A percentile compares a stretch with the other conserved stretches of the same genome.
These are phyloP conservation scores for Cistogaster globosa DNA, from an alignment of 2,888 invertebrate genomes.

Conservation along the genomic window DNA sequence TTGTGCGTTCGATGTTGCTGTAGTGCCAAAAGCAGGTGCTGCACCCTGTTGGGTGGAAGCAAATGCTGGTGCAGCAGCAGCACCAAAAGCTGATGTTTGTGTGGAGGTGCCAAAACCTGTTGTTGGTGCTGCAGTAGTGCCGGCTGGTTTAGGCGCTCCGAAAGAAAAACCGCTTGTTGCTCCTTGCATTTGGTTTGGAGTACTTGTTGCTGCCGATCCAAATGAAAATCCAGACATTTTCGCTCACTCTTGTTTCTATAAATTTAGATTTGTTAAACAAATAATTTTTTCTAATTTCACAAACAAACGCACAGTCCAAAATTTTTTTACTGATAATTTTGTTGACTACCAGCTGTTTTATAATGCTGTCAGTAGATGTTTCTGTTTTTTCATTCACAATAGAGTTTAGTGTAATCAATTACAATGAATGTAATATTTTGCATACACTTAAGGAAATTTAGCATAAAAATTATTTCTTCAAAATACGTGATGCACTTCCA, in stretches of 20 bases:
- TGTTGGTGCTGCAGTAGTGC: slow-evolving; percentile 38
- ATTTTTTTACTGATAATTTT: slow-evolving; percentile 3
- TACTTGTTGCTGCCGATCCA: slow-evolving; percentile 72
- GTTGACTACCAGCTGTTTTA: slow-evolving; percentile 58
- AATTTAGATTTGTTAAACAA: not conserved
- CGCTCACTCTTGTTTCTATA: not conserved
- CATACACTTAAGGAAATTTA: slow-evolving; percentile 24
- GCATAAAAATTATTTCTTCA: not conserved
- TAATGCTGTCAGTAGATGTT: not conserved
- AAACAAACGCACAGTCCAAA: slow-evolving; percentile 40
- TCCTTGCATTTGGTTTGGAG: slow-evolving; percentile 48
- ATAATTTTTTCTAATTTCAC: slow-evolving; percentile 46
- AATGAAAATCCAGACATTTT: slow-evolving; percentile 73
- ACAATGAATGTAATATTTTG: not conserved
- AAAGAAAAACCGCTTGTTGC: slow-evolving; percentile 72
- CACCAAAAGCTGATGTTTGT: slow-evolving; percentile 54
- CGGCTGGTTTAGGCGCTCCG: slow-evolving; percentile 70
- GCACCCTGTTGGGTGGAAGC: slow-evolving; percentile 51
- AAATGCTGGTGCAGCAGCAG: slow-evolving; percentile 54
- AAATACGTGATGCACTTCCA: too few species aligned
- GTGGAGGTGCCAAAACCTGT: slow-evolving; percentile 2
- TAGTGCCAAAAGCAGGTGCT: slow-evolving; percentile 74
- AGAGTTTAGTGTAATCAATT: slow-evolving; percentile 10
- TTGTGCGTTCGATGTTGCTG: slow-evolving; percentile 68
- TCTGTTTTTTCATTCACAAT: slow-evolving; percentile 47